Conservation (phyloP, 1,140 invertebrate genomes). For the Proctacanthus coquilletti region DNA sequence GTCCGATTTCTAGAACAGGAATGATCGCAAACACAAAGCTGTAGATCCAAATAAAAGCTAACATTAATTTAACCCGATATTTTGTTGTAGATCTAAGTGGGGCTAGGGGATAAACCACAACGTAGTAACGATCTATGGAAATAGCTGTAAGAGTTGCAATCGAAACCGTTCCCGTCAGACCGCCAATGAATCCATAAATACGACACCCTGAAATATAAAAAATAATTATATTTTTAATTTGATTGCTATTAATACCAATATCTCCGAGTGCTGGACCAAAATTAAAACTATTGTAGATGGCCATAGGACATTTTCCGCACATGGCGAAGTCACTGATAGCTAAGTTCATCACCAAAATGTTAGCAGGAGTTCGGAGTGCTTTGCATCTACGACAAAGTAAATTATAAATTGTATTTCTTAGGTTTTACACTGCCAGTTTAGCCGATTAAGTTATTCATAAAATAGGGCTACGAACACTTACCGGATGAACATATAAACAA, state of each 20-base stretch:
- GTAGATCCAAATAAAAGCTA: constrained; percentile 55
- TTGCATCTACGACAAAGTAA: constrained; percentile 37
- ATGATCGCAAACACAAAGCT: constrained; percentile 45
- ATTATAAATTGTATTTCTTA: constrained; percentile 1
- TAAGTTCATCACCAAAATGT: constrained; percentile 59
- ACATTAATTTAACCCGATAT: constrained; percentile 41
- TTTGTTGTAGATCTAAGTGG: constrained; percentile 40
- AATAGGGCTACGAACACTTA: too few relatives aligned
- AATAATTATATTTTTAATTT: constrained; percentile 3
- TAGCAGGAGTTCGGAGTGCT: constrained; percentile 53
- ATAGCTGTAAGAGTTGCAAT: constrained; percentile 55
- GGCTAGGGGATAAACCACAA: constrained; percentile 54
- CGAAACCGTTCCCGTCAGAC: constrained; percentile 50
- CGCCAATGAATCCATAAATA: constrained; percentile 55
- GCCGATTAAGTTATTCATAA: not conserved
- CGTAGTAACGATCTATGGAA: constrained; percentile 52
- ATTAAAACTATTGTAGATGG: constrained; percentile 53
- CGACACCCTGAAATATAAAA: constrained; percentile 41
- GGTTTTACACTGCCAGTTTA: not conserved
- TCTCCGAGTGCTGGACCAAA: constrained; percentile 50
- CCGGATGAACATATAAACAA: constrained; percentile 48
- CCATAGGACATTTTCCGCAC: constrained; percentile 50
- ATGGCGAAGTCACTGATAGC: constrained; percentile 59
- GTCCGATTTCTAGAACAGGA: constrained; percentile 48
- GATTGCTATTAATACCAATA: constrained; percentile 34